These are phyloP conservation scores for Oceanodroma leucorhoa DNA, from an alignment of 2,797 vertebrate genomes.

Conservation along the genomic window DNA sequence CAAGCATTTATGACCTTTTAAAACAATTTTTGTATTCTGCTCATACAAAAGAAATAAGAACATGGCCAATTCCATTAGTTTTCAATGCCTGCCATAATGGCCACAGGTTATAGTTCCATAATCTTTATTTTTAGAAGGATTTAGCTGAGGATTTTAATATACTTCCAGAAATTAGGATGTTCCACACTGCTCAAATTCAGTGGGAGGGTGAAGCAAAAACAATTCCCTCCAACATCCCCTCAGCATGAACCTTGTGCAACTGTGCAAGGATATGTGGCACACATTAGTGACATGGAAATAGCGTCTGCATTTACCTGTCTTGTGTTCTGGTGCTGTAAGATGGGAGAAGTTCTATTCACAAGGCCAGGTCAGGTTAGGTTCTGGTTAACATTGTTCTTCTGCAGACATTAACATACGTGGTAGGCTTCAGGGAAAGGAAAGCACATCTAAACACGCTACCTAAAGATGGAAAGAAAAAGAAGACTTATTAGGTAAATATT, in stretches of 20 bases:
- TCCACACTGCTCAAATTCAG: neutral
- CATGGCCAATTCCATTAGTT: neutral
- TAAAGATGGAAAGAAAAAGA: neutral
- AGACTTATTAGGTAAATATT: neutral
- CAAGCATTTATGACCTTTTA: neutral
- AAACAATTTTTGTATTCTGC: neutral
- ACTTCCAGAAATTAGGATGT: neutral
- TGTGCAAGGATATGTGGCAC: neutral
- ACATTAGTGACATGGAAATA: neutral
- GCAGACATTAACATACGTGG: rapidly evolving
- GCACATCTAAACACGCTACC: neutral
- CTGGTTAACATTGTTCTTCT: neutral
- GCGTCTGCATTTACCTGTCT: neutral
- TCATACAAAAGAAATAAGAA: neutral
- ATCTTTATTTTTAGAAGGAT: neutral
- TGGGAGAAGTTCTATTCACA: neutral
- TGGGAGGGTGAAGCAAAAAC: neutral
- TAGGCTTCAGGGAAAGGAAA: neutral
- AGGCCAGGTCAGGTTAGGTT: neutral
- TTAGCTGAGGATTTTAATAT: neutral
- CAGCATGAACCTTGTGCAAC: neutral
- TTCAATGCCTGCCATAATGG: neutral
- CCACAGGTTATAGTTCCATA: neutral
- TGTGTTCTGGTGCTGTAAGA: neutral
- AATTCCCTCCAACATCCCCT: rapidly evolving